Base-by-base conservation (phyloP, 1,140 invertebrate species). In the Glossosoma conforme region DNA sequence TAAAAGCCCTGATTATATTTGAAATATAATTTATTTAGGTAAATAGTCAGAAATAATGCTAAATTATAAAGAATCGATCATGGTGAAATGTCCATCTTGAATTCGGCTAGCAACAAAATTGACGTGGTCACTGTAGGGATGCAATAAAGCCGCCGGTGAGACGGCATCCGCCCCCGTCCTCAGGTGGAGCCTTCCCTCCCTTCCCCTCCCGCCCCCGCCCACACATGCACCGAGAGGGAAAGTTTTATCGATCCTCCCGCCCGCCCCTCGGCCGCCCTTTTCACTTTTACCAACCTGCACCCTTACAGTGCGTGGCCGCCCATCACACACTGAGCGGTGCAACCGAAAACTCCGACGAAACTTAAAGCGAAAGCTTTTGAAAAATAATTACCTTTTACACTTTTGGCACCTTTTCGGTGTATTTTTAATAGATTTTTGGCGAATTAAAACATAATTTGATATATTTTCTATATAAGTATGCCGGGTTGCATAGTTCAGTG, bases 231-330 rank as follows among this genome's bases (percentile, higher is more conserved):
- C 43, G 49, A 58, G 56, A 58, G 56, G 48, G 56, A 58, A 58
- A 58, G 51, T 58, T 54, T 58, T 54, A 52, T 54, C 52, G 52
- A 56, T 55, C 55, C 36, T 44, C 52, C 11, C 57, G 44, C 43
- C 57, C 51, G 46, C 43, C 45, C 48, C 54, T 44, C 41, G 37
- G 17, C 40, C 5, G 13, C 32, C 46, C 51, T 41, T 48, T 53
- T 53, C 51, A 49, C 56, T 53, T 58, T 58, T 50, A 49, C 36
- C 44, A 11, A 11, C 15, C 15, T 33, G n/a, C 32, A 33, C 32
- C 15, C 15, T 33, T 33, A 33, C 32, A 13, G 32, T 13, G 15
- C 32, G n/a, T 11, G 32, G 32, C 3, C 32, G 32, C 11, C n/a
- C 11, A 33, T 33, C 11, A 33, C 32, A n/a, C n/a, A 13, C 22